Conservation (phyloP, 2,797 vertebrate genomes). For the Gadopsis bispinosus region DNA sequence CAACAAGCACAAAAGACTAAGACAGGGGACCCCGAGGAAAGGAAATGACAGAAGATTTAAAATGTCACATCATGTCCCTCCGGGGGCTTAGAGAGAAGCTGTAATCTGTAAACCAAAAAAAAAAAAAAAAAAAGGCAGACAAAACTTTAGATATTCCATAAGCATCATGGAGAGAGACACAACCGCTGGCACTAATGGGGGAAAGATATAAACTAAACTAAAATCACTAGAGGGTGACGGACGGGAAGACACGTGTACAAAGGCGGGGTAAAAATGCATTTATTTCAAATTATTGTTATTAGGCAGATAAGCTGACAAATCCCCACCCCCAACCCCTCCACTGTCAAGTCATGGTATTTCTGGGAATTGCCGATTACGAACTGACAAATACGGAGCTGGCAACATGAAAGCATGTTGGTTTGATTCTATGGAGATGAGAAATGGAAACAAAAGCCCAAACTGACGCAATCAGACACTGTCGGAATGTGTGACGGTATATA, state of each 20-base stretch:
- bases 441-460: constrained; percentile 38
- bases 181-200: constrained; percentile 47
- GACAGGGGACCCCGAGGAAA: constrained; percentile 19
- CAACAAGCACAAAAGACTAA: constrained; percentile 45
- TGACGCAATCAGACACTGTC: constrained; percentile 23
- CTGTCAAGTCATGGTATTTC: constrained; percentile 61
- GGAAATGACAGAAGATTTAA: constrained; percentile 58
- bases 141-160: constrained; percentile 53
- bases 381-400: constrained; percentile 56
- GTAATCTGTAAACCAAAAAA: constrained; percentile 48
- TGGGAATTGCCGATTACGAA: constrained; percentile 62
- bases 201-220: constrained; percentile 48
- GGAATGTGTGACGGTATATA: constrained; percentile 13
- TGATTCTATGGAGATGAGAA: constrained; percentile 50
- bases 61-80: constrained; percentile 58
- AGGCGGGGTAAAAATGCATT: constrained; percentile 48
- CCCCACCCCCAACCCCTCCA: constrained; percentile 36
- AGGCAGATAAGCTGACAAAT: constrained; percentile 74
- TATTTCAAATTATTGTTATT: constrained; percentile 73
- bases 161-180: constrained; percentile 36
- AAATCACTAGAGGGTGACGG: constrained; percentile 54
- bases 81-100: constrained; percentile 47
- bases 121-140: constrained; percentile 16
- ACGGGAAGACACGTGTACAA: constrained; percentile 52
- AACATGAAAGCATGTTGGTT: constrained; percentile 41